phyloP scores from a whole-genome alignment of 2,888 invertebrate species.

The Phortica okadai region DNA sequence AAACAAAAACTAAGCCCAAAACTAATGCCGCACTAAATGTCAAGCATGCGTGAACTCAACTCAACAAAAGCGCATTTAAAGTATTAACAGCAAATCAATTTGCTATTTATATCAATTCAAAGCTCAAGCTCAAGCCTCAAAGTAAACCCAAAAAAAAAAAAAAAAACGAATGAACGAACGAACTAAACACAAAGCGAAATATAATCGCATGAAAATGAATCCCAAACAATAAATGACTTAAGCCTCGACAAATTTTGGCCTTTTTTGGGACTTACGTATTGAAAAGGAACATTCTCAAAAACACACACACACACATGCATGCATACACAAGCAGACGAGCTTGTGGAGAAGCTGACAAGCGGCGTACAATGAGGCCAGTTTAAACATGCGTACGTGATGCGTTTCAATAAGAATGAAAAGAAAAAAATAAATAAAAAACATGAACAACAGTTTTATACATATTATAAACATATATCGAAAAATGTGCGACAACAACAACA shows the following conservation, averaged over 20 bases:
- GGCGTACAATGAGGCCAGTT: not conserved
- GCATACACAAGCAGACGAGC: too few relatives aligned
- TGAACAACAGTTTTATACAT: not conserved
- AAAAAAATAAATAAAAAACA: slow-evolving; percentile 1
- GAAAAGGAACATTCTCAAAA: not conserved
- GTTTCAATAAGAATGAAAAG: slow-evolving; percentile 21
- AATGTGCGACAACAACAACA: not conserved
- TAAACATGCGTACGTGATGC: slow-evolving; percentile 39
- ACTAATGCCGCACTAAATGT: not conserved
- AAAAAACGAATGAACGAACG: not conserved
- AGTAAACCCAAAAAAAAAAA: not conserved
- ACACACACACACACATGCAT: not conserved
- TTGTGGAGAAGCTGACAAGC: not conserved
- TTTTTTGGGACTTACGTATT: not conserved
- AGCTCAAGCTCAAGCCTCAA: slow-evolving; percentile 2
- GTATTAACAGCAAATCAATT: slow-evolving; percentile 52
- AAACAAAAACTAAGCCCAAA: not conserved
- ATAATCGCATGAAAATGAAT: slow-evolving; percentile 48
- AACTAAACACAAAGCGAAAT: slow-evolving; percentile 15
- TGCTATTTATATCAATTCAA: slow-evolving; percentile 45
- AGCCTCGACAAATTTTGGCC: slow-evolving; percentile 40
- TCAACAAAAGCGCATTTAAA: slow-evolving; percentile 40
- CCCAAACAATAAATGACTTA: slow-evolving; percentile 47
- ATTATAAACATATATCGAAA: not conserved
- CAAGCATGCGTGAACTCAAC: slow-evolving; percentile 34